Base-by-base conservation (phyloP, 2,797 vertebrate species). In the Centropyge bicolor region DNA sequence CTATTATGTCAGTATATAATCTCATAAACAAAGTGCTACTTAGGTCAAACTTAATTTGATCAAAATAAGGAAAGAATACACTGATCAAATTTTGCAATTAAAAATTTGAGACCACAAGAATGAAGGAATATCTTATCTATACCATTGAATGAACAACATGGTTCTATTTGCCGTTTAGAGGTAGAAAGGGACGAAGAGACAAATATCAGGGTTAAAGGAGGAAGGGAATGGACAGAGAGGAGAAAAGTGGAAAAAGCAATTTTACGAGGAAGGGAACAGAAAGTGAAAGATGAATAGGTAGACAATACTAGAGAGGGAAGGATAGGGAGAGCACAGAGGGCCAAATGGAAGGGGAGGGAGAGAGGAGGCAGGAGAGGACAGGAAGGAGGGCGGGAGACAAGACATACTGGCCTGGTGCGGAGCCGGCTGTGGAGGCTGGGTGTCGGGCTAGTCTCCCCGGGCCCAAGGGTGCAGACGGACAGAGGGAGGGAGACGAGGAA, bases 391-490 rank as follows among this genome's bases (percentile, higher is more conserved):
- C 54, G 73, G 69, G 76, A 85, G 84, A 82, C 72, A 54, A 84
- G 85, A 88, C 79, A 75, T 48, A 70, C 83, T 74, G 86, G 86
- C 35, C 86, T 22, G 80, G 86, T 82, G 87, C 49, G 31, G 49
- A 80, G 70, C 75, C 35, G 79, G 74, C 80, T 83, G 83, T 56
- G 82, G 85, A 91, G 80, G 70, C 71, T 79, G 81, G 85, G 84
- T 75, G 78, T 87, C 70, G 74, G 84, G 66, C 78, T 72, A 41
- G 85, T 92, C 84, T 84, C 89, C 27, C 56, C 14, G 81, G 90
- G 78, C 85, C 79, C 70, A 31, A 40, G 87, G 89, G 86, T 83
- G 82, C 88, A 87, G 85, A 88, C 64, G 77, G 89, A 88, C 85
- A 49, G 65, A 73, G 70, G 80, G 78, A 67, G 78, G 79, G 74